A percentile compares a stretch with the other conserved stretches of the same genome.
phyloP scores from a whole-genome alignment of 1,140 invertebrate species.

The Drosophila athabasca region DNA sequence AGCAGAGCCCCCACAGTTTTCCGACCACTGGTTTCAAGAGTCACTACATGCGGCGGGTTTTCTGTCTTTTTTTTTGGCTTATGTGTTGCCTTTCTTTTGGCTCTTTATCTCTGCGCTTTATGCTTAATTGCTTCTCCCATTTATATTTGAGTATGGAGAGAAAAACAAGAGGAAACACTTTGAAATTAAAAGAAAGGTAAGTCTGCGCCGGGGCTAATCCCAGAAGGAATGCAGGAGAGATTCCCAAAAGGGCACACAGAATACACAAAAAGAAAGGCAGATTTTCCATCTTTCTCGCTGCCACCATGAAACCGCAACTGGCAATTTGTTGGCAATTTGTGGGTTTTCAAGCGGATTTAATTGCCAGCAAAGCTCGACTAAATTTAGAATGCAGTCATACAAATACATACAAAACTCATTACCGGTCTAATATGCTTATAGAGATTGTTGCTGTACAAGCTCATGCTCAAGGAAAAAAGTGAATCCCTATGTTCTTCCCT shows the following conservation, averaged over 20 bases:
- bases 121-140: constrained; percentile 55
- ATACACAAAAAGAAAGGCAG: neutral
- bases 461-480: neutral
- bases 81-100: constrained; percentile 1
- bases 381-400: constrained; percentile 32
- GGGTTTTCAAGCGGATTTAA: constrained; percentile 58
- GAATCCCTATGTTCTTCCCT: constrained; percentile 15
- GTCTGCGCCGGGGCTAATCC: neutral
- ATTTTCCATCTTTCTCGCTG: constrained; percentile 41
- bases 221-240: no score
- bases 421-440: constrained; percentile 5
- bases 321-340: constrained; percentile 57
- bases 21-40: no score
- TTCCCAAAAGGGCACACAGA: no score
- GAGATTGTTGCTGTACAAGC: no score
- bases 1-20: no score
- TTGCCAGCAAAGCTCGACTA: constrained; percentile 28
- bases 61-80: neutral
- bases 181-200: constrained; percentile 55
- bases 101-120: constrained; percentile 47
- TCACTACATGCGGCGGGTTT: no score
- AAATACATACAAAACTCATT: constrained; percentile 49
- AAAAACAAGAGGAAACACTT: constrained; percentile 6
- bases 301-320: constrained; percentile 45
- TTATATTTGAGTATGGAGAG: constrained; percentile 31